These are phyloP conservation scores for Drosophila azteca DNA, from an alignment of 1,140 invertebrate species.

Conservation along the genomic window DNA sequence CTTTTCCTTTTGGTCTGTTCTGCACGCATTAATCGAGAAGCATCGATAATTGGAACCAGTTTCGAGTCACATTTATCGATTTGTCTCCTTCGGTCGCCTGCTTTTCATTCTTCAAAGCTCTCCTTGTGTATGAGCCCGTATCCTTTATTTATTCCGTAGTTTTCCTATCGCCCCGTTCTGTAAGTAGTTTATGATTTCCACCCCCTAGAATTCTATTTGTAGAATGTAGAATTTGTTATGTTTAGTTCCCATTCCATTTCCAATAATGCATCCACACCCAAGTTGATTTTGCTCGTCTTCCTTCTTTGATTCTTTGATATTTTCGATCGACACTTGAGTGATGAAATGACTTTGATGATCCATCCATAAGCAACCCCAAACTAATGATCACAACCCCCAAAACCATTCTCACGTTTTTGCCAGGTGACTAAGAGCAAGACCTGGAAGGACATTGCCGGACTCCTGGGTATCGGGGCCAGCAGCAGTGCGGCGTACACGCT, in stretches of 20 bases:
- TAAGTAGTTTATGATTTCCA: slow-evolving; percentile 5
- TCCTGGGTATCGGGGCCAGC: slow-evolving; percentile 96
- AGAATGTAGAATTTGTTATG: not conserved
- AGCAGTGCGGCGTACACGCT: slow-evolving; percentile 98
- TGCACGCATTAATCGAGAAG: no score
- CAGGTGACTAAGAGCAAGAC: slow-evolving; percentile 99
- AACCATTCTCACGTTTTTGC: slow-evolving; percentile 19
- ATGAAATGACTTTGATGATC: slow-evolving; percentile 16
- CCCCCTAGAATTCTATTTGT: not conserved
- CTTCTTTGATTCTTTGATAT: slow-evolving; percentile 17
- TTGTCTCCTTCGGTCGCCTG: not conserved
- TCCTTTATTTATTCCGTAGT: slow-evolving; percentile 1
- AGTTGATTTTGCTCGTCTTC: slow-evolving; percentile 42
- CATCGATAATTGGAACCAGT: not conserved
- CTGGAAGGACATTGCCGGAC: slow-evolving; percentile 98
- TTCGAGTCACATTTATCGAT: not conserved
- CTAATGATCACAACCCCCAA: not conserved
- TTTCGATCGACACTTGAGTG: slow-evolving; percentile 37
- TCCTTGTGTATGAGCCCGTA: not conserved
- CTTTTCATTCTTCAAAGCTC: no score
- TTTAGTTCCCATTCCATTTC: slow-evolving; percentile 14
- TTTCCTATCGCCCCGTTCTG: not conserved
- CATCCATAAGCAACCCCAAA: slow-evolving; percentile 5
- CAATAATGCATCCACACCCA: slow-evolving; percentile 42
- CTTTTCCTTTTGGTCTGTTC: not conserved